Percentiles rank a stretch among this genome's conserved stretches.
Evolutionary conservation across 2,888 invertebrate species (phyloP).

Genomic region (Drosophila stalkeri): DNA sequence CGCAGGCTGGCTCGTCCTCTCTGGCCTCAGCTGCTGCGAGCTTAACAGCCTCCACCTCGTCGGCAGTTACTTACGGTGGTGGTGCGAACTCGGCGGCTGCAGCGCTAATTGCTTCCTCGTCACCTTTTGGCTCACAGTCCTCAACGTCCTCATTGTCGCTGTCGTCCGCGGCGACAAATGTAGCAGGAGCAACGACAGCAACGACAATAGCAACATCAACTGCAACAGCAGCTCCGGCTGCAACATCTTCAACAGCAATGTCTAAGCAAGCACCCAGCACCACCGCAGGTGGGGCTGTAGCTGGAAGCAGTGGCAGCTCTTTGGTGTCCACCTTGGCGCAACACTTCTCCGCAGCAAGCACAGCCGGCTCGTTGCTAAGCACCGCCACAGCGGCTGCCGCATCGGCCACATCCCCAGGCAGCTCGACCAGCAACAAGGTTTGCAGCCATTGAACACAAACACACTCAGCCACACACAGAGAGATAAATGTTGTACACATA

Average conservation of each 20-base stretch:
- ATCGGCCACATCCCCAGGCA: slow-evolving; percentile 61
- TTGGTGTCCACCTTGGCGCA: slow-evolving; percentile 82
- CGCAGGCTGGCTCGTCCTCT: slow-evolving; percentile 70
- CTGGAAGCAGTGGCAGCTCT: slow-evolving; percentile 38
- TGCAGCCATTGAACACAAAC: slow-evolving; percentile 61
- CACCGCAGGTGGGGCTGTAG: slow-evolving; percentile 20
- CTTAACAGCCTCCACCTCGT: slow-evolving; percentile 63
- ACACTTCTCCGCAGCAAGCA: slow-evolving; percentile 80
- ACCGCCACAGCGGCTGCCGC: slow-evolving; percentile 52
- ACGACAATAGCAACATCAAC: background rate
- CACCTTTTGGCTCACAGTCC: slow-evolving; percentile 74
- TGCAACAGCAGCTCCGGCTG: slow-evolving; percentile 19
- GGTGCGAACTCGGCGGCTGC: slow-evolving; percentile 69
- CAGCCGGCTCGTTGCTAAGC: slow-evolving; percentile 71
- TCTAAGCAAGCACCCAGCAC: slow-evolving; percentile 37
- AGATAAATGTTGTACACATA: slow-evolving; percentile 47
- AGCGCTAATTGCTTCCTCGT: slow-evolving; percentile 70
- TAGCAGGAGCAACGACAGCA: background rate
- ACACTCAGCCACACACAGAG: slow-evolving; percentile 18
- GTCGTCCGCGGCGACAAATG: slow-evolving; percentile 48
- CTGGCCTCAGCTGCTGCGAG: slow-evolving; percentile 65
- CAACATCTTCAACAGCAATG: slow-evolving; percentile 26
- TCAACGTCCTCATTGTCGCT: slow-evolving; percentile 70
- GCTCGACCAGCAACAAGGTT: slow-evolving; percentile 80
- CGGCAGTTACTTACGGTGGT: slow-evolving; percentile 67